Evolutionary conservation across 2,113 vertebrate genomes (phyloP), one percentile per base, ranked within the genome.

Genomic region (Ciconia maguari): DNA sequence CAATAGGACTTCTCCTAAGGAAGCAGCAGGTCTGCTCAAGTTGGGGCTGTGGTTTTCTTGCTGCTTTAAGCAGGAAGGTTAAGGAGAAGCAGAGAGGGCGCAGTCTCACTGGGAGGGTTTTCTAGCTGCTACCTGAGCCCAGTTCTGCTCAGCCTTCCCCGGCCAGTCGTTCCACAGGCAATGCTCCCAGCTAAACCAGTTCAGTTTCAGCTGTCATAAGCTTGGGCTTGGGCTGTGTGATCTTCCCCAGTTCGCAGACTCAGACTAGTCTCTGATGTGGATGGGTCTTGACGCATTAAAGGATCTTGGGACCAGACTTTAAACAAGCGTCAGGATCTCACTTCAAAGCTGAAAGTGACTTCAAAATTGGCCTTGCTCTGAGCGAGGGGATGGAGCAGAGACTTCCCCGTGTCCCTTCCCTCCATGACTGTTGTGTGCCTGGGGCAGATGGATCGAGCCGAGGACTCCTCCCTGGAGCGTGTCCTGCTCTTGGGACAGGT

Each of bases 371-470:
- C 54, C 44, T 58, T 46, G 42, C 42, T 36, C 30, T 9, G 46
- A 34, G 79, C 22, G 9, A 8, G 20, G n/a, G 36, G 36, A 11
- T 12, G 30, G 60, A 66, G 58, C 69, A 51, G 52, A 55, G 25
- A 12, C 29, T 16, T 48, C n/a, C 32, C 38, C 0, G 1, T 5
- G 7, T 26, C 51, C 34, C 36, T 41, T 34, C 57, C 34, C 16
- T 15, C 58, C 3, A 3, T 29, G 19, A 30, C 48, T 13, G 0
- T 3, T 1, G 52, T 5, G 21, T 32, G 19, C 32, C 70, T 22
- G n/a, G n/a, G 54, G 25, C 3, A 30, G n/a, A n/a, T 2, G 17
- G 48, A 32, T 32, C 11, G 3, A 68, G 11, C 46, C n/a, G 12
- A 22, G 60, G 51, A 55, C 54, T n/a, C 52, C 46, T 38, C 44